Percentiles rank a stretch among this genome's conserved stretches.
Evolutionary conservation across 2,888 invertebrate genomes (phyloP).

Genomic region (Hydrotaea diabolus): DNA sequence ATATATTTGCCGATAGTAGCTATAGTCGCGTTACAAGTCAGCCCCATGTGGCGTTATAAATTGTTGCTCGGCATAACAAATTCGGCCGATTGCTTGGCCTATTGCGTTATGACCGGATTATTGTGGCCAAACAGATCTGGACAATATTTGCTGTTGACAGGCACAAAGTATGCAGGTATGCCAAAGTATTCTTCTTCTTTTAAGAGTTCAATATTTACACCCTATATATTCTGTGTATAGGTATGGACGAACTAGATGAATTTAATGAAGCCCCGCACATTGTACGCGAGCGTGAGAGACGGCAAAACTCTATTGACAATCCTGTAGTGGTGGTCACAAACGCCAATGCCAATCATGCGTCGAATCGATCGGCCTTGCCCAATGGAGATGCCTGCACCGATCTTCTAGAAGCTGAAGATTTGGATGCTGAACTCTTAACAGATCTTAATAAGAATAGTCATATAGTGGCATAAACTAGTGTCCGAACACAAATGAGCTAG

Average conservation of each 20-base stretch:
- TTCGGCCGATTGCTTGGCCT: slow-evolving; percentile 96
- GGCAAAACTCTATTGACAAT: slow-evolving; percentile 77
- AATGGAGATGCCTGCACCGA: slow-evolving; percentile 79
- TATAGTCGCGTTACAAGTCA: slow-evolving; percentile 94
- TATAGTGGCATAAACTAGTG: slow-evolving; percentile 77
- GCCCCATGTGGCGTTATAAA: slow-evolving; percentile 97
- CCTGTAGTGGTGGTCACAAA: slow-evolving; percentile 64
- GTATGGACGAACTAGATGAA: slow-evolving; percentile 92
- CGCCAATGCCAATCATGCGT: slow-evolving; percentile 73
- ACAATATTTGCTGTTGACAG: slow-evolving; percentile 92
- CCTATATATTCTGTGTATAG: slow-evolving; percentile 72
- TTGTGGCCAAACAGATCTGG: slow-evolving; percentile 97
- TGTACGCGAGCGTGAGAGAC: slow-evolving; percentile 81
- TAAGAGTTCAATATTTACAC: background rate
- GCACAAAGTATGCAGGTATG: slow-evolving; percentile 84
- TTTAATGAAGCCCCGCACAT: slow-evolving; percentile 95
- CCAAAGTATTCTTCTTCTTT: background rate
- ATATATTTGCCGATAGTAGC: slow-evolving; percentile 97
- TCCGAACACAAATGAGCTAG: slow-evolving; percentile 27
- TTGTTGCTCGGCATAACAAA: slow-evolving; percentile 96
- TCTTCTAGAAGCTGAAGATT: slow-evolving; percentile 78
- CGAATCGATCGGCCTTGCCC: slow-evolving; percentile 73
- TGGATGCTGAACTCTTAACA: slow-evolving; percentile 79
- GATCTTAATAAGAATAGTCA: slow-evolving; percentile 81
- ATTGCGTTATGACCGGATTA: slow-evolving; percentile 96